A percentile compares a stretch with the other conserved stretches of the same genome.
Evolutionary conservation across 2,888 invertebrate species (phyloP).

Genomic region (Nasonia oneida): DNA sequence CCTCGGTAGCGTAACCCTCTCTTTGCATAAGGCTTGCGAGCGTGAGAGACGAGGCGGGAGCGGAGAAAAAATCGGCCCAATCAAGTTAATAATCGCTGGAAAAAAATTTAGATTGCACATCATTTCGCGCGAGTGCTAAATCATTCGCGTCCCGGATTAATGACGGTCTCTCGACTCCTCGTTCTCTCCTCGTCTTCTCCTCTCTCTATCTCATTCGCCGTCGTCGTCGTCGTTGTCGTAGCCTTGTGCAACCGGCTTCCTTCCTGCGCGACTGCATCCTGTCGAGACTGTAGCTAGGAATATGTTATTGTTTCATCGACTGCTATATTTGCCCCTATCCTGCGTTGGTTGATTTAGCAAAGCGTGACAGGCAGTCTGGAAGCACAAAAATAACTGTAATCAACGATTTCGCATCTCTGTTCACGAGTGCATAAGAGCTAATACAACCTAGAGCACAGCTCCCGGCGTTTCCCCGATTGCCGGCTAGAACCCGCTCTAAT

Average conservation of each 20-base stretch:
- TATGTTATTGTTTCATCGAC: not conserved
- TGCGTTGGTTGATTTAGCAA: not conserved
- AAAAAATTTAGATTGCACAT: constrained; percentile 53
- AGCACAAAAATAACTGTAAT: not conserved
- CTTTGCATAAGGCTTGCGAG: not conserved
- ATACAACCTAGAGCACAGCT: not conserved
- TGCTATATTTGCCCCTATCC: not conserved
- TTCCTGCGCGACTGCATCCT: not conserved
- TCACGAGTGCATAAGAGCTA: not conserved
- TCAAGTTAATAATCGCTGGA: constrained; percentile 52
- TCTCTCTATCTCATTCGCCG: not conserved
- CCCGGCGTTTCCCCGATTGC: not conserved
- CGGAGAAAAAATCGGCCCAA: constrained; percentile 39
- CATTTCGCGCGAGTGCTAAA: constrained; percentile 61
- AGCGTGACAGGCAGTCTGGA: not conserved
- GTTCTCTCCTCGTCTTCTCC: constrained; percentile 14
- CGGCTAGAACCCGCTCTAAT: not conserved
- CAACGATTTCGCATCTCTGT: not conserved
- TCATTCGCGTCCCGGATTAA: constrained; percentile 61
- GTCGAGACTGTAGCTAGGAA: not conserved
- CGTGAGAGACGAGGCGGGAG: not conserved
- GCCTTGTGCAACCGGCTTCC: not conserved
- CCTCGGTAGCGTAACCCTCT: not conserved
- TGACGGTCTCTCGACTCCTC: constrained; percentile 39
- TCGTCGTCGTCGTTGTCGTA: not conserved